Conservation (phyloP, 2,888 invertebrate genomes). For the Lasioglossum pauxillum region DNA sequence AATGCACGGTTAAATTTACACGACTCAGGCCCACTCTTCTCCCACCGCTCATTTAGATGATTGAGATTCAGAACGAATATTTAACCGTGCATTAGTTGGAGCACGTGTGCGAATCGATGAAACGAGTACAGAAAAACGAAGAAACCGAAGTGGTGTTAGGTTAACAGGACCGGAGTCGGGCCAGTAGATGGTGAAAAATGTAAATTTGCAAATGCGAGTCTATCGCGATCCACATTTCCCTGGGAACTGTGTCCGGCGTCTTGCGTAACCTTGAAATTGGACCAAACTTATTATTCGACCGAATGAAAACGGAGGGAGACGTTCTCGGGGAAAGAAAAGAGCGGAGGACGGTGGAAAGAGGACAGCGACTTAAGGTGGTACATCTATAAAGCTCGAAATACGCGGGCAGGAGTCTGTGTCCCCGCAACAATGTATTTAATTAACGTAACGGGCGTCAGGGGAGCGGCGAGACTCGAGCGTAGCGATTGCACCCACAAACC, state of each 20-base stretch:
- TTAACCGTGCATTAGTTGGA: neutral
- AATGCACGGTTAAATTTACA: no score
- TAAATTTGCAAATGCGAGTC: neutral
- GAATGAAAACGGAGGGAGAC: constrained; percentile 18
- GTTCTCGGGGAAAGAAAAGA: neutral
- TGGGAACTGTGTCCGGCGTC: neutral
- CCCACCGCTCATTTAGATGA: no score
- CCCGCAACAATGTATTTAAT: constrained; percentile 85
- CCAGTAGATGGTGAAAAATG: neutral
- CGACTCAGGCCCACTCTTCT: no score
- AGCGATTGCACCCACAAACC: constrained; percentile 83
- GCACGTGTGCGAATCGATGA: neutral
- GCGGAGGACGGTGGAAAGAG: neutral
- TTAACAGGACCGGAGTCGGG: neutral
- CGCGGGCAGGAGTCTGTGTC: constrained; percentile 81
- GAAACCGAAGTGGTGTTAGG: neutral
- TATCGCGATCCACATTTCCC: constrained; percentile 10
- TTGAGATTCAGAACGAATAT: no score
- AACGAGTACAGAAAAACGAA: neutral
- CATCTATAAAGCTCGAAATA: constrained; percentile 82
- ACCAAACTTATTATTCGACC: constrained; percentile 22
- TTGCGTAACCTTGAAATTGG: constrained; percentile 16
- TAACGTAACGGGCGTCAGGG: constrained; percentile 83
- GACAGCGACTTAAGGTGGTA: constrained; percentile 52
- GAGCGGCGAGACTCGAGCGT: constrained; percentile 78